These are phyloP conservation scores for Timema podura DNA, from an alignment of 2,888 invertebrate species.

Conservation along the genomic window DNA sequence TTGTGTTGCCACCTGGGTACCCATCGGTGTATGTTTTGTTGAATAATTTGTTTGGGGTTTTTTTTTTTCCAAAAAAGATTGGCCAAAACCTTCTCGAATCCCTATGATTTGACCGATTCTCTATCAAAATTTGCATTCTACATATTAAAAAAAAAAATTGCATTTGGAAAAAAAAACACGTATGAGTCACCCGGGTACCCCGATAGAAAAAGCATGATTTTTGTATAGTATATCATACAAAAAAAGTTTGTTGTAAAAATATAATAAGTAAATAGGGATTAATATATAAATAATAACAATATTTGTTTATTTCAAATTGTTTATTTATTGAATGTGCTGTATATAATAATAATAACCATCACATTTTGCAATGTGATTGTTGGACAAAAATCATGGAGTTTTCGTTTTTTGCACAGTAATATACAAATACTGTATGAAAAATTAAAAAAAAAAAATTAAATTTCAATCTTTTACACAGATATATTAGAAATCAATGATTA, in stretches of 20 bases:
- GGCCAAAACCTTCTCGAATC: conserved; percentile 8
- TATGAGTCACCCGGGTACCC: not conserved
- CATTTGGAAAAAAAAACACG: conserved; percentile 11
- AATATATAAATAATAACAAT: conserved; percentile 14
- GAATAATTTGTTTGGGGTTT: too few species aligned
- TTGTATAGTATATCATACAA: too few species aligned
- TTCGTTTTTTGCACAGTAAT: conserved; percentile 16
- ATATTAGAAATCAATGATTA: conserved; percentile 16
- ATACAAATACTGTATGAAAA: conserved; percentile 15
- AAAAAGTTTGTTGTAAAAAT: too few species aligned
- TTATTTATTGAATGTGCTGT: not conserved
- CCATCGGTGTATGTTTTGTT: conserved; percentile 5
- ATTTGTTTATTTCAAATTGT: conserved; percentile 10
- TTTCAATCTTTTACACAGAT: conserved; percentile 16
- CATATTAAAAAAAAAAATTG: not conserved
- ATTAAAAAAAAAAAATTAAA: conserved; percentile 15
- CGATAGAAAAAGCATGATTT: too few species aligned
- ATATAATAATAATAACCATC: conserved; percentile 11
- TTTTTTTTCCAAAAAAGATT: conserved; percentile 12
- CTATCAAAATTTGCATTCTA: conserved; percentile 10
- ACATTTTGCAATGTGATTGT: conserved; percentile 9
- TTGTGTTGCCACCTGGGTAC: conserved; percentile 12
- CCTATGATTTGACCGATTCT: conserved; percentile 1
- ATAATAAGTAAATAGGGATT: too few species aligned
- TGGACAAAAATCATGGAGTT: conserved; percentile 18